Base-by-base conservation (phyloP, 2,797 vertebrate genomes). In the Oreonectes daqikongensis region DNA sequence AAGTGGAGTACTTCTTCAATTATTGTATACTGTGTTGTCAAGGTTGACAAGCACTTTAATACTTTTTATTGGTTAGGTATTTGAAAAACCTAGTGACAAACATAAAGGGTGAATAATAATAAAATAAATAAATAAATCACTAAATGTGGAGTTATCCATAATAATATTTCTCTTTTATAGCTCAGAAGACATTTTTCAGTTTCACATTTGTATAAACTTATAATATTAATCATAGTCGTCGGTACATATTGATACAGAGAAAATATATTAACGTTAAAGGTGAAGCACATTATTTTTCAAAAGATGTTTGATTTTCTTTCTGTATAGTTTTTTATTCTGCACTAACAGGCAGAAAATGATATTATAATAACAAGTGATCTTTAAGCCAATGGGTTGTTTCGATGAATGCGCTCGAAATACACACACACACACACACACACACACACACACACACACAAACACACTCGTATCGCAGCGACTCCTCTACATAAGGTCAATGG, bases 401-500 rank as follows among this genome's bases (percentile, higher is more conserved):
- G 8, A n/a, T 42, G 44, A 72, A 64, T 74, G 32, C 26, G 63
- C 63, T 67, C 67, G 50, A 75, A 52, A 75, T 22, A 17, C 24
- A 55, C 50, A 66, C 72, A 24, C 28, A 72, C 5, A 40, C 14
- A 55, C 32, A 42, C 68, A 55, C 52, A 50, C 18, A 28, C 63
- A 20, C 59, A 67, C 22, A 32, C 32, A 32, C 40, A 48, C 65
- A 67, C 42, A 67, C 5, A 38, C 52, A 5, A 3, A 32, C 32
- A 17, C 67, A 17, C 35, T 30, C 40, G 38, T 15, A 57, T 67
- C 50, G 5, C 26, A n/a, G 38, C 35, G 52, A 42, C 18, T 75
- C 38, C 55, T 74, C 61, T 65, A 74, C 72, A 66, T 68, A 59
- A 57, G 64, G 64, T 67, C 73, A 68, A 18, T 46, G 26, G 63